Base-by-base conservation (phyloP, 64 coral and sea anemone genomes). In the Pocillopora damicornis region DNA sequence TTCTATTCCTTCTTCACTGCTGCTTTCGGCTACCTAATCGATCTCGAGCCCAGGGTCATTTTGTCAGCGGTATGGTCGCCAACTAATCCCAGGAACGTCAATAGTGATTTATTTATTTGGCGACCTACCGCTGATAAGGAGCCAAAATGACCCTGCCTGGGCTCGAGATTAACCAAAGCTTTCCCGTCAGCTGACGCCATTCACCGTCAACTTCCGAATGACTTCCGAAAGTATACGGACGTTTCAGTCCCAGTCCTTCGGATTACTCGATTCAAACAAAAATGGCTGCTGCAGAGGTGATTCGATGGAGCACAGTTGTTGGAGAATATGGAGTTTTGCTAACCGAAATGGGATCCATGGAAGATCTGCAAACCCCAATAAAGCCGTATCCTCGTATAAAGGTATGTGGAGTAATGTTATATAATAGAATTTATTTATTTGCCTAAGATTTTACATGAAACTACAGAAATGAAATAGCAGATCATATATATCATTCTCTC, bases 251-350 rank as follows among this genome's bases (percentile, higher is more conserved):
- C 80, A 83, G 80, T 83, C 63, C 34, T 60, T 22, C 1, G 4
- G n/a, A 30, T 15, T 5, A 22, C 80, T 51, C 80, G 80, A 63
- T 68, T 62, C 3, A 89, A 89, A 90, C 69, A 90, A 90, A 83
- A 18, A 90, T 90, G 88, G 88, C 79, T 79, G 79, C 88, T 25
- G 88, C 74, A 0, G 63, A 76, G 73, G 88, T 75, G 15, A 79
- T 83, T 69, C 72, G 79, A 37, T 83, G 79, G 68, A 75, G 72
- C 22, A 11, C 88, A 37, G 75, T 86, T 86, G 75, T 86, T 45
- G 90, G 90, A 5, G 90, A 91, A 91, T 91, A 91, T 86, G 90
- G 82, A 25, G 81, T 91, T 26, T 79, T 91, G 37, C 83, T 91
- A 23, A 84, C 84, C 5, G 90, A 91, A 15, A 87, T 91, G 90